phyloP scores from a whole-genome alignment of 2,797 vertebrate genomes.

The Pseudochirops cupreus region DNA sequence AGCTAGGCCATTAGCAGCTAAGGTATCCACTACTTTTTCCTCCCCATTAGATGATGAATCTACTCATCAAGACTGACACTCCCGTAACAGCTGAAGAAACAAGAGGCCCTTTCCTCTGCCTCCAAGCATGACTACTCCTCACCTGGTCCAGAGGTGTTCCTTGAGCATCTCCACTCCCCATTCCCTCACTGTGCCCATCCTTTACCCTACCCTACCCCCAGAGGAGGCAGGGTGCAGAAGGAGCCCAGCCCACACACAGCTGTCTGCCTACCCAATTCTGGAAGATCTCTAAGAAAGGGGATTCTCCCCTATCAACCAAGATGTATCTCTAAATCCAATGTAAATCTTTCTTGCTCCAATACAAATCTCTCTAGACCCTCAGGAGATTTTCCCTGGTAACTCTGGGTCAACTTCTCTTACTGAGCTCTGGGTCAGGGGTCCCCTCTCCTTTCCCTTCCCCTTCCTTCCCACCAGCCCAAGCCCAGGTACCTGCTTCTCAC shows the following conservation, averaged over 20 bases:
- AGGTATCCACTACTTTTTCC: not conserved
- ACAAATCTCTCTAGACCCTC: conserved; percentile 37
- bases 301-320: conserved; percentile 44
- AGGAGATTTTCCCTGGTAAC: conserved; percentile 22
- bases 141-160: not conserved
- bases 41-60: not conserved
- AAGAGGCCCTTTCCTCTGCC: not conserved
- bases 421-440: not conserved
- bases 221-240: not conserved
- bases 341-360: conserved; percentile 44
- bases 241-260: not conserved
- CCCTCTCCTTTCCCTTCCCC: not conserved
- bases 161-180: not conserved
- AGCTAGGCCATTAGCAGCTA: not conserved
- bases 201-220: not conserved
- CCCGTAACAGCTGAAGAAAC: not conserved
- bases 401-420: conserved; percentile 5
- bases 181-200: not conserved
- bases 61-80: not conserved
- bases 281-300: not conserved
- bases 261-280: not conserved
- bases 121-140: not conserved
- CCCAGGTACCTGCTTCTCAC: conserved; percentile 87
- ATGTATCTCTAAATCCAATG: conserved; percentile 60
- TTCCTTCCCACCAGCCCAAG: not conserved